Evolutionary conservation across 2,797 vertebrate genomes (phyloP), one percentile per base, ranked within the genome.

Genomic region (Spatula versicolor): DNA sequence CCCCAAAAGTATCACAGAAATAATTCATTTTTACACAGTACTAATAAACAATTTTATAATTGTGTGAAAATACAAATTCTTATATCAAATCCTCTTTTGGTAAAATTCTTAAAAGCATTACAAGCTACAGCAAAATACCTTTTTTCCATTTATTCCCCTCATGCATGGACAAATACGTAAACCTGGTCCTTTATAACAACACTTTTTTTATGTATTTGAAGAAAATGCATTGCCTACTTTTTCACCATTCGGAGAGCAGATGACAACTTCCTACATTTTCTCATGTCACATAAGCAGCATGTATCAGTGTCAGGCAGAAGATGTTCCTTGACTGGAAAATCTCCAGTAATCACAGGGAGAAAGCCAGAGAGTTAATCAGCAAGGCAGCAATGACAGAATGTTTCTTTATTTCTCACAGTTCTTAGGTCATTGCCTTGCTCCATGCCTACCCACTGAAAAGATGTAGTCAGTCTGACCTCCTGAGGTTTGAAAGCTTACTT

Each of bases 271-370:
- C 71, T 91, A 90, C 77, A 79, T 91, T 86, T 87, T 62, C 71
- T 90, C 83, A 28, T 92, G 92, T 78, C 88, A 91, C 90, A 84
- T 7, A 91, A 92, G 74, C 92, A 95, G 80, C 85, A 63, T 69
- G 82, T 71, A 84, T 82, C 73, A 69, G 59, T 91, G 79, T 88
- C 79, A 92, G 73, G 87, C 66, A 90, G 77, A 95, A 95, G 87
- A 89, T 92, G 91, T 82, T 90, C 71, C 71, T 92, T 79, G 85
- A 84, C 91, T 91, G 67, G 95, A 97, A 93, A 95, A 94, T 84
- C 92, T 94, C 92, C 91, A 95, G 62, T 88, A 94, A 96, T 93
- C 91, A 90, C 89, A 96, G 74, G 50, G 50, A 94, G 83, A 95
- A 94, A 92, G 60, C 62, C 73, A 58, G 76, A 72, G 79, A 93